Base-by-base conservation (phyloP, 2,888 invertebrate genomes). In the Yponomeuta plumbellus region DNA sequence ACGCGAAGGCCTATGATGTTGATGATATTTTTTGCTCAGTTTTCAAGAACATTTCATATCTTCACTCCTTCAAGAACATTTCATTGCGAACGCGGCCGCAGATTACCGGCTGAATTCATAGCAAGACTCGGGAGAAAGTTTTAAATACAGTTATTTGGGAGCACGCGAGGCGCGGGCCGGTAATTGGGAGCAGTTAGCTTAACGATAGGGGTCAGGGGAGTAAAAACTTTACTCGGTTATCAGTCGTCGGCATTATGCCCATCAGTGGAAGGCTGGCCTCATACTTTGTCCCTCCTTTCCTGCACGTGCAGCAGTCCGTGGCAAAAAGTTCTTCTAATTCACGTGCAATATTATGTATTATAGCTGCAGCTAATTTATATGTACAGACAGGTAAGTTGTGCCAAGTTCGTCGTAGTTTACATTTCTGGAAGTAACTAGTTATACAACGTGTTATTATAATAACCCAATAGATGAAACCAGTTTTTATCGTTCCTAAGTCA, bases 131-230 rank as follows among this genome's bases (percentile, higher is more conserved):
- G 61, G 64, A 61, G 64, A 61, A 69, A 69, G 68, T 69, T 69
- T 65, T 68, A 65, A 69, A 69, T 62, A 52, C 63, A 67, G 70
- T 70, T 68, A 69, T 70, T 70, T 68, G 67, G 66, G 66, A 66
- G 67, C 69, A 69, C 67, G 70, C 70, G 68, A 67, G 64, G 57
- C 66, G 34, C n/a, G 65, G 52, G 66, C 52, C 65, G 67, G 67
- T 70, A 69, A 69, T 70, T 70, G 68, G 67, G 66, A 52, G 66
- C 68, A 69, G 69, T 70, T 70, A 68, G 64, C 67, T 66, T 68
- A 70, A 70, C 70, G 70, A 69, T 69, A 65, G 70, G 68, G 70
- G 69, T 67, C 67, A 40, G 58, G 22, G 64, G 61, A 69, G 70
- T 68, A 70, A 69, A 69, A 69, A 70, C 68, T 69, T 70, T 65